Base-by-base conservation (phyloP, 2,113 vertebrate genomes). In the Chloebia gouldiae region DNA sequence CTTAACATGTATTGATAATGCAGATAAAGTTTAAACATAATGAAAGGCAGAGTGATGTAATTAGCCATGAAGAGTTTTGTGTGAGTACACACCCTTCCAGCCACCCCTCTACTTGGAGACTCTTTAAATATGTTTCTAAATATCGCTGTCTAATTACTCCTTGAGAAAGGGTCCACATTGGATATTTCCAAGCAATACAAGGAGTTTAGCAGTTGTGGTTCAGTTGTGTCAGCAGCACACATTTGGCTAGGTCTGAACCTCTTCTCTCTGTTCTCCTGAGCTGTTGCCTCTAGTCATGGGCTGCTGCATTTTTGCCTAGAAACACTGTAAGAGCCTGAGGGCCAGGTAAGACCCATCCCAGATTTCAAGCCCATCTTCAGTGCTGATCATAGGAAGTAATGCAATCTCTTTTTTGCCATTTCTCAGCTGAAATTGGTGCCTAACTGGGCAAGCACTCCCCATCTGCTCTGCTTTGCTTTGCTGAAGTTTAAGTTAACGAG, bases 401-500 rank as follows among this genome's bases (percentile, higher is more conserved):
- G 57, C 76, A 86, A n/a, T 92, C 61, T 84, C 11, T 81, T 84
- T 69, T 76, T 80, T 90, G 60, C 78, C 47, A 70, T 96, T 96
- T 93, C 92, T 90, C 71, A 95, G 92, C 94, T 95, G 85, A 94
- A 73, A 79, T 84, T 94, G 81, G 25, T 93, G 65, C 70, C 80
- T 93, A 84, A 70, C 69, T 88, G 89, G 63, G 94, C 90, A 94
- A 90, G 83, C 91, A 81, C 39, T 90, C 69, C 51, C 65, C 86
- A 86, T 44, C 95, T 91, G 56, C 92, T 93, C 91, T 86, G 44
- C 95, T 95, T 97, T 97, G 90, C 92, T 92, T 93, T 96, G 79
- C 92, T 95, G 92, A 93, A 94, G 95, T 92, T 94, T 95, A 97
- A 92, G 76, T 92, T 97, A 94, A 79, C 69, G 76, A 91, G 49